These are phyloP conservation scores for Staurois parvus DNA, from an alignment of 2,797 vertebrate genomes.

Conservation along the genomic window DNA sequence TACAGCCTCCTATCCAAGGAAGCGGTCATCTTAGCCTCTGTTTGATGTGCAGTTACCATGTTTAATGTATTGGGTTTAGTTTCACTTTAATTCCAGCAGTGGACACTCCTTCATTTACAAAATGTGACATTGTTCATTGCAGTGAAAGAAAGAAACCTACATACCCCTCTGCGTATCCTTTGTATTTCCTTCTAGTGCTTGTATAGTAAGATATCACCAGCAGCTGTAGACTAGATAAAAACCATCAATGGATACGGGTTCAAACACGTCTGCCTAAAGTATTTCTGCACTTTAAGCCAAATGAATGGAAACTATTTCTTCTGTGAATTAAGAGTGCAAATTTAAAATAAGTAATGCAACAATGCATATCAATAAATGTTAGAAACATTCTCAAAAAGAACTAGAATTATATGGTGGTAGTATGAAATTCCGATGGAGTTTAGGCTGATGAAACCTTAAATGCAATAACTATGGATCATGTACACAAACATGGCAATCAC, in stretches of 20 bases:
- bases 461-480: not conserved
- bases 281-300: not conserved
- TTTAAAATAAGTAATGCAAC: not conserved
- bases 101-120: too few relatives aligned
- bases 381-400: not conserved
- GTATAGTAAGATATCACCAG: not conserved
- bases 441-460: not conserved
- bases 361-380: not conserved
- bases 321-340: not conserved
- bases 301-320: not conserved
- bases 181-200: not conserved
- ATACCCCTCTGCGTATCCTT: not conserved
- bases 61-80: too few relatives aligned
- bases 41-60: too few relatives aligned
- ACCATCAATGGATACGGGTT: not conserved
- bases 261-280: not conserved
- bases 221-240: constrained; percentile 1
- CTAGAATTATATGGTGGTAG: not conserved
- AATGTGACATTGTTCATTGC: too few relatives aligned
- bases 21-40: too few relatives aligned
- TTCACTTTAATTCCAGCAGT: too few relatives aligned
- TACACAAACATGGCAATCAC: constrained; percentile 3
- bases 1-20: too few relatives aligned
- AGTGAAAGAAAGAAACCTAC: too few relatives aligned
- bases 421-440: not conserved